Conservation (phyloP, 1,140 invertebrate species). For the Vanessa tameamea region DNA sequence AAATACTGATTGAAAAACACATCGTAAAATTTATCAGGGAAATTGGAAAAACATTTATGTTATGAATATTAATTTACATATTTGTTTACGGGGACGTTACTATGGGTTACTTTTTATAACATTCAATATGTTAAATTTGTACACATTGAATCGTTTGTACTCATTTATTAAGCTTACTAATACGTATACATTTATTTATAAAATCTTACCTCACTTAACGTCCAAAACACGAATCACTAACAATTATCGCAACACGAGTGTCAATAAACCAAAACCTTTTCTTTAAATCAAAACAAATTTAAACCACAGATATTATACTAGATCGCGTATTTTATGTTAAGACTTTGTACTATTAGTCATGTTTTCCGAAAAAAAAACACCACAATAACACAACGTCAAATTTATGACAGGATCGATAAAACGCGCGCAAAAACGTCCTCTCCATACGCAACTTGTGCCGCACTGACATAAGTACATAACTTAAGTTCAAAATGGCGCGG, state of each 20-base stretch:
- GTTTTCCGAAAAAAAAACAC: constrained; percentile 52
- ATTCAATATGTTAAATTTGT: background rate
- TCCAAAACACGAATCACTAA: constrained; percentile 32
- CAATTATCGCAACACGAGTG: constrained; percentile 20
- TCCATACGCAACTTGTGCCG: constrained; percentile 41
- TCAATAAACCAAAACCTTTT: constrained; percentile 11
- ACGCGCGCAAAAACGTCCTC: constrained; percentile 42
- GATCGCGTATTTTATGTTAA: background rate
- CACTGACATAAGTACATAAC: constrained; percentile 51
- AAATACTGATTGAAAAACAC: constrained; percentile 10
- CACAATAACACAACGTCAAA: constrained; percentile 54
- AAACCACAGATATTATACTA: constrained; percentile 21
- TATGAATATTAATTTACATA: background rate
- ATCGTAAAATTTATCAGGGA: constrained; percentile 12
- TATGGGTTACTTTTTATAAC: constrained; percentile 24
- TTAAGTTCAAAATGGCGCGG: constrained; percentile 56
- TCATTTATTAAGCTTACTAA: background rate
- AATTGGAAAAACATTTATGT: background rate
- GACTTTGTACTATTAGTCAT: constrained; percentile 27
- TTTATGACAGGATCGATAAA: constrained; percentile 48
- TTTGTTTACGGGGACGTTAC: constrained; percentile 28
- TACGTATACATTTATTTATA: background rate
- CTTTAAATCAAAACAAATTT: background rate
- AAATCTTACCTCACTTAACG: constrained; percentile 28
- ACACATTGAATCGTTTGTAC: background rate